Evolutionary conservation across 1,140 invertebrate genomes (phyloP), one percentile per base, ranked within the genome.

Genomic region (Harpegnathos saltator): DNA sequence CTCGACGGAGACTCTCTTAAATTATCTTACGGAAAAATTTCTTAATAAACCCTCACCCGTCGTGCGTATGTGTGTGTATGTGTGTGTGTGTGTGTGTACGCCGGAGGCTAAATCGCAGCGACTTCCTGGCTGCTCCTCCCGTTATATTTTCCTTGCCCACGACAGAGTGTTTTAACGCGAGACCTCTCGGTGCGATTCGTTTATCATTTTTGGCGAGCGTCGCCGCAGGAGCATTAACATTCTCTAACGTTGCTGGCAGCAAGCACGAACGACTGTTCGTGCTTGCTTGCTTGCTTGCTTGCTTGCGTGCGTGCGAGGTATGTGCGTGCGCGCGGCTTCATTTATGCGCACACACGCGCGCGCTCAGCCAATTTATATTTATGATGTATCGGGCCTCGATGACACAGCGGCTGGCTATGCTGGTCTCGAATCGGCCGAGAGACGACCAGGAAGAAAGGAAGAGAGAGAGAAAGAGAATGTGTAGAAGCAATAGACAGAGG

Each of bases 361-460:
- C 50, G 52, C 33, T 33, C 77, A 72, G 72, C 83, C 89, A 89
- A 90, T 90, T 90, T 90, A 90, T 89, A 89, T 90, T 90, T 89
- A 90, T 90, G 90, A 90, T 89, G 81, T 90, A 90, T 90, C 85
- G 84, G 63, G 59, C 73, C 87, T 75, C 82, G 87, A 90, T 90
- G 90, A 90, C 89, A 90, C 89, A 90, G 90, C 90, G 87, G 87
- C 89, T 90, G 89, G 87, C 84, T 89, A 89, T 89, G 85, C 87
- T 78, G 86, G 82, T 69, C 80, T 71, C 74, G 82, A 66, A 63
- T 50, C 75, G 74, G 65, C 62, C 11, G 68, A 77, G 68, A 65
- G 56, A 59, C 65, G 68, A 81, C 69, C 61, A 86, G 74, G 87
- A 81, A 77, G 73, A 86, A 86, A 84, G 54, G 74, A 77, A 33